Conservation (phyloP, 2,113 vertebrate genomes). For the Taurulus bubalis region DNA sequence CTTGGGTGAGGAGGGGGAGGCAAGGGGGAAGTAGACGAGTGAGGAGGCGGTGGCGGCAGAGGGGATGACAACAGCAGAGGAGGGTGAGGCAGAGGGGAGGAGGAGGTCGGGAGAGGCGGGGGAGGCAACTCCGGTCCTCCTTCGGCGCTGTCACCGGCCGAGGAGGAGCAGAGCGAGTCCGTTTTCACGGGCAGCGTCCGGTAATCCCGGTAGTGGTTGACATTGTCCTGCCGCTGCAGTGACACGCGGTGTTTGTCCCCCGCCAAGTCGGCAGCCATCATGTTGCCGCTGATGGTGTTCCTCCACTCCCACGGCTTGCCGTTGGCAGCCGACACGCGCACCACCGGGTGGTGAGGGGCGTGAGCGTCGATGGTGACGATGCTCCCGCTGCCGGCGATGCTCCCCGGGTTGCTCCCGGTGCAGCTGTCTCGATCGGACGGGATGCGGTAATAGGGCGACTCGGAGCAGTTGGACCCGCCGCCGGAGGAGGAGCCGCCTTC, state of each 20-base stretch:
- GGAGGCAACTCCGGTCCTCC: constrained; percentile 65
- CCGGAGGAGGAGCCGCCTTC: constrained; percentile 87
- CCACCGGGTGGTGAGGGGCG: constrained; percentile 93
- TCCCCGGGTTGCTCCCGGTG: constrained; percentile 81
- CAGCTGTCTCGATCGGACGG: constrained; percentile 91
- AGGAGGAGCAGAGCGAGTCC: constrained; percentile 85
- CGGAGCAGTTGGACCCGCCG: constrained; percentile 90
- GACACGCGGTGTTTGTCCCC: constrained; percentile 81
- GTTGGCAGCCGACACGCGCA: constrained; percentile 89
- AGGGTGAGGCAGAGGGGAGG: constrained; percentile 73
- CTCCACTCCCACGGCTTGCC: constrained; percentile 92
- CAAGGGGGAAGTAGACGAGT: constrained; percentile 57
- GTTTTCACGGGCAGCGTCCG: constrained; percentile 83
- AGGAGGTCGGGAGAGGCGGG: constrained; percentile 64
- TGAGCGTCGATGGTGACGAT: constrained; percentile 95
- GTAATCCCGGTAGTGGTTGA: constrained; percentile 81
- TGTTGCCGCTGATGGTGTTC: constrained; percentile 80
- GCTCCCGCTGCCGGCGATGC: constrained; percentile 89
- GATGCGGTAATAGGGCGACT: constrained; percentile 93
- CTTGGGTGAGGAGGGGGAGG: constrained; percentile 56
- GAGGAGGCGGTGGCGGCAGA: constrained; percentile 60
- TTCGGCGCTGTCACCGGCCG: constrained; percentile 78
- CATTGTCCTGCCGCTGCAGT: constrained; percentile 79
- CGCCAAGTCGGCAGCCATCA: constrained; percentile 44
- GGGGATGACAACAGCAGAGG: constrained; percentile 67